Base-by-base conservation (phyloP, 2,888 invertebrate species). In the Rotaria magnacalcarata region DNA sequence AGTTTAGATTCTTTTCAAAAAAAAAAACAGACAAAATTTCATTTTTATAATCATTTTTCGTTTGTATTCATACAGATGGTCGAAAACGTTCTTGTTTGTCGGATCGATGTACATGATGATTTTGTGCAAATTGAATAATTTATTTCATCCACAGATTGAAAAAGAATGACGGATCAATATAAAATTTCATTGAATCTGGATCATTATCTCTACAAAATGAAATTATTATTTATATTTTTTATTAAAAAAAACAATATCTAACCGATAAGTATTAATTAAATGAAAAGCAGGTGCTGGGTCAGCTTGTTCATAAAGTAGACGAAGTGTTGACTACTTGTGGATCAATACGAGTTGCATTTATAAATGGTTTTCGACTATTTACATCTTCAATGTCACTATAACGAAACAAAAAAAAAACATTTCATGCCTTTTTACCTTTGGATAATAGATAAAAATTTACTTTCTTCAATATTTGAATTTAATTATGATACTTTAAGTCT, bases 121-220 rank as follows among this genome's bases (percentile, higher is more conserved):
- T 43, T 80, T 41, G 75, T n/a, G 47, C 43, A 80, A 47, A 47
- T 80, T 80, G 75, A 21, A 47, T 80, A 47, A 80, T 80, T 1
- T 43, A 80, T 47, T 80, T 43, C 47, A 47, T 80, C 99, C 99
- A 99, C 87, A 99, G 92, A 91, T 99, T 97, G 92, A 99, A 98
- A 94, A 99, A 99, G 93, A 98, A 99, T 89, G 96, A 96, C 0
- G 99, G 97, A 93, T 99, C 98, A 0, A 99, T 99, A 92, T 99
- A 99, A 93, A 97, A 97, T 92, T 97, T 97, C 89, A 99, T 93
- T 85, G 98, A 98, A 90, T 96, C 96, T 89, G 96, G 94, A n/a
- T 96, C 96, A 91, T 98, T 97, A 90, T 97, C 97, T 87, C 97
- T 93, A 85, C 54, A 47, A 2, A 80, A n/a, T n/a, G 43, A 24